Conservation (phyloP, 2,888 invertebrate genomes). For the Torymus tubicola region DNA sequence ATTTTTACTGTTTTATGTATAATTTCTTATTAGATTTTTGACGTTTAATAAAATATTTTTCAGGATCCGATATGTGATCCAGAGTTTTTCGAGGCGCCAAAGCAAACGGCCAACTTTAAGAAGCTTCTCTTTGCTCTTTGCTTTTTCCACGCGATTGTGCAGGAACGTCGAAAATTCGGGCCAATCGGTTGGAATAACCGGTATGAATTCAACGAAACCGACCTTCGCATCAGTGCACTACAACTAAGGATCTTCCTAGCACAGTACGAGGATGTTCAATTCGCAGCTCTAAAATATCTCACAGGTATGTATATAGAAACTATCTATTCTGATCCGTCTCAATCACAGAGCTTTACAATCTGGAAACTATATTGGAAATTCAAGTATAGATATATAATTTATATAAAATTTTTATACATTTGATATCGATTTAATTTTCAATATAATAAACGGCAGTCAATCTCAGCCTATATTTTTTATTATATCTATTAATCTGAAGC, state of each 20-base stretch:
- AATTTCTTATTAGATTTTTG: no score
- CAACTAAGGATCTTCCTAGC: slow-evolving; percentile 93
- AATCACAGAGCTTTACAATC: background rate
- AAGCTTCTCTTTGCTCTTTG: slow-evolving; percentile 91
- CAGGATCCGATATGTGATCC: slow-evolving; percentile 90
- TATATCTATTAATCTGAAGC: background rate
- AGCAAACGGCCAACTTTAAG: slow-evolving; percentile 87
- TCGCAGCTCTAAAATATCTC: slow-evolving; percentile 91
- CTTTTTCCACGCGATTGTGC: slow-evolving; percentile 95
- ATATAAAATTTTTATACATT: no score
- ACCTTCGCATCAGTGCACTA: slow-evolving; percentile 91
- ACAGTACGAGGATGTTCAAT: slow-evolving; percentile 90
- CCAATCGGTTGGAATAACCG: slow-evolving; percentile 97
- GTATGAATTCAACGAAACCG: slow-evolving; percentile 97
- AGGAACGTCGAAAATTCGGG: slow-evolving; percentile 93
- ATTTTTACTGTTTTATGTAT: no score
- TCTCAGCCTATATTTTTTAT: no score
- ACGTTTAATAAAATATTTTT: background rate
- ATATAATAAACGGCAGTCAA: no score
- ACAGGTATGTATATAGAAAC: slow-evolving; percentile 76
- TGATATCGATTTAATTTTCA: no score
- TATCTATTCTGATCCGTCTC: background rate
- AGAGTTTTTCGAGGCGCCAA: slow-evolving; percentile 92
- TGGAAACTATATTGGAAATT: no score
- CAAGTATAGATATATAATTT: no score